Conservation (phyloP, 1,140 invertebrate species). For the Phenacoccus solenopsis region DNA sequence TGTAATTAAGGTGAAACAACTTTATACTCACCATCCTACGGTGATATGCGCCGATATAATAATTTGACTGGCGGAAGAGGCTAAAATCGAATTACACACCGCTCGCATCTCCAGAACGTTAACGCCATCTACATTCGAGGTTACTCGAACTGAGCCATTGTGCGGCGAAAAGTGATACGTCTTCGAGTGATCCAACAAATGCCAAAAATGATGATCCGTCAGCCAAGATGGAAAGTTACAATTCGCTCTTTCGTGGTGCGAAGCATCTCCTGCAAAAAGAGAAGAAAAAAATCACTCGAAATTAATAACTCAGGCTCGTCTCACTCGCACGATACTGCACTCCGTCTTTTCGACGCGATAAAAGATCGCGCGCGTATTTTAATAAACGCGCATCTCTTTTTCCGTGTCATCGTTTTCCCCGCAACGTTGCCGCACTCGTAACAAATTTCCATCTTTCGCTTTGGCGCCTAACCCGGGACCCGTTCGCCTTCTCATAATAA, state of each 20-base stretch:
- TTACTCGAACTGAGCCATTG: conserved; percentile 46
- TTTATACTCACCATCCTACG: conserved; percentile 44
- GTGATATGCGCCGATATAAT: conserved; percentile 56
- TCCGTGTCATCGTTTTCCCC: neutral
- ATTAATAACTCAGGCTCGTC: no score
- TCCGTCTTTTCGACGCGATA: no score
- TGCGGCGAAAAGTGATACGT: conserved; percentile 51
- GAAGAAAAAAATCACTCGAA: neutral
- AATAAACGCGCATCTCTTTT: neutral
- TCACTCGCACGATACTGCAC: no score
- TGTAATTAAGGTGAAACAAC: neutral
- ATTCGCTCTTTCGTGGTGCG: conserved; percentile 29
- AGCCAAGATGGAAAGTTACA: conserved; percentile 55
- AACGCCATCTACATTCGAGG: neutral
- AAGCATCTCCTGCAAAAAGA: neutral
- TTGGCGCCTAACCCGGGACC: neutral
- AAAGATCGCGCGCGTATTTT: neutral
- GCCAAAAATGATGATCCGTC: conserved; percentile 50
- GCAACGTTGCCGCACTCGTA: neutral
- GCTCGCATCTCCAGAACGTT: conserved; percentile 24
- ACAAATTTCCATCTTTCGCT: neutral
- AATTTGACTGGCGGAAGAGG: conserved; percentile 33
- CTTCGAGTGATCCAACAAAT: conserved; percentile 50
- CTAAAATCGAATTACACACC: conserved; percentile 23
- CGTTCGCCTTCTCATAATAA: neutral